These are phyloP conservation scores for Itoplectis maculator DNA, from an alignment of 2,888 invertebrate genomes.

Conservation along the genomic window DNA sequence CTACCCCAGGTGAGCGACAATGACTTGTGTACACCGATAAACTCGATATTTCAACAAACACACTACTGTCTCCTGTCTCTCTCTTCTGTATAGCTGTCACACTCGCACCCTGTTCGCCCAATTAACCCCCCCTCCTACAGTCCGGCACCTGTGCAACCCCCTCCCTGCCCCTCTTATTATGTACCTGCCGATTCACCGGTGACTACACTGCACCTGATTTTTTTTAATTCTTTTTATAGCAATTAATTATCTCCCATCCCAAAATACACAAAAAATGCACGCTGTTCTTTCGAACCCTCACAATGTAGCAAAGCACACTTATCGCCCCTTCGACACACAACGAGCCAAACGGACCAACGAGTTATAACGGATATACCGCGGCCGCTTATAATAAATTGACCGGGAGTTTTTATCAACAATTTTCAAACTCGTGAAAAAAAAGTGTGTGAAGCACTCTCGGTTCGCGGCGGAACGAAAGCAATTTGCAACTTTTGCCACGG, in stretches of 20 bases:
- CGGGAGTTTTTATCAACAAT: no score
- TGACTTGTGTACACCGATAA: constrained; percentile 62
- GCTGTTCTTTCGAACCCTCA: not conserved
- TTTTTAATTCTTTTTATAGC: not conserved
- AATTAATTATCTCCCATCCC: not conserved
- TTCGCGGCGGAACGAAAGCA: no score
- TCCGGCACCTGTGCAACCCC: not conserved
- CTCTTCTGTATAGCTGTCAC: constrained; percentile 23
- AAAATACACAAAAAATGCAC: not conserved
- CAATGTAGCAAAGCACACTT: not conserved
- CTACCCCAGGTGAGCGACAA: constrained; percentile 81
- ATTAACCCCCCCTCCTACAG: not conserved
- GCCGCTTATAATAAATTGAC: not conserved
- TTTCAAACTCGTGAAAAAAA: no score
- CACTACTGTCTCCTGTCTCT: constrained; percentile 53
- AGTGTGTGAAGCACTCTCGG: no score
- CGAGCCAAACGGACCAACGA: not conserved
- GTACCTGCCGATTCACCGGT: constrained; percentile 11
- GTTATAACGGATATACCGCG: not conserved
- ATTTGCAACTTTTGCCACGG: no score
- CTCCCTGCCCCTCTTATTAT: constrained; percentile 5
- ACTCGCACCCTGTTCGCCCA: constrained; percentile 22
- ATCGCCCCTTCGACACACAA: not conserved
- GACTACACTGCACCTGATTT: not conserved
- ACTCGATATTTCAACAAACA: constrained; percentile 50